Evolutionary conservation across 2,797 vertebrate species (phyloP), one percentile per base, ranked within the genome.

Genomic region (Peromyscus attwateri): DNA sequence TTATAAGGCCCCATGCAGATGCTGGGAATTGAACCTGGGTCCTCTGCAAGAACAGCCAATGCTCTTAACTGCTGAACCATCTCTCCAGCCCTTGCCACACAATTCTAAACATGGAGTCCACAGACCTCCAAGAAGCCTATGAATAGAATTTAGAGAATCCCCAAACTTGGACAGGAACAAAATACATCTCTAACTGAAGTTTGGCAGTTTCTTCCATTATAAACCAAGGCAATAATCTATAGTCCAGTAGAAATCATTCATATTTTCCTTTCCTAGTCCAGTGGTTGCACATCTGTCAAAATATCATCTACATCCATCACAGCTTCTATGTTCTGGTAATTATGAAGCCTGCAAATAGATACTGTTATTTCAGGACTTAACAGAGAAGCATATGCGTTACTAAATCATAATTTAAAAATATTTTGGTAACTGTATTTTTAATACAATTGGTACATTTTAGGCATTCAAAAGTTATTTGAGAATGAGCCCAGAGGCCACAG

Each of bases 401-500:
- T 92, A 91, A 95, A 84, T 80, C 52, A 60, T 52, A 19, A 73
- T 64, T 77, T 92, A 21, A 68, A 87, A 92, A 82, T 76, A 96
- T 81, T 95, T 82, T n/a, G n/a, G 21, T 77, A 84, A 85, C 52
- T 73, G 11, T 87, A 84, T 71, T 92, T 94, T 77, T 87, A 14
- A 66, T 92, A 88, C 82, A 84, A 87, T 2, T 68, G 43, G 62
- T 46, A 27, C 89, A 92, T 77, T 85, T 92, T 73, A 88, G 71
- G 73, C 31, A 95, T 87, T 95, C 92, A 66, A 75, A 90, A 87
- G 43, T 83, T 95, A 87, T 84, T 85, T 92, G 93, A 95, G 40
- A 92, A 97, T 40, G 60, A 95, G 37, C n/a, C 37, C 68, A 62
- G 3, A 85, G 66, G 21, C 23, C 49, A 95, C 40, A 76, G 19